These are phyloP conservation scores for Phylloscopus trochilus DNA, from an alignment of 2,113 vertebrate genomes.

Conservation along the genomic window DNA sequence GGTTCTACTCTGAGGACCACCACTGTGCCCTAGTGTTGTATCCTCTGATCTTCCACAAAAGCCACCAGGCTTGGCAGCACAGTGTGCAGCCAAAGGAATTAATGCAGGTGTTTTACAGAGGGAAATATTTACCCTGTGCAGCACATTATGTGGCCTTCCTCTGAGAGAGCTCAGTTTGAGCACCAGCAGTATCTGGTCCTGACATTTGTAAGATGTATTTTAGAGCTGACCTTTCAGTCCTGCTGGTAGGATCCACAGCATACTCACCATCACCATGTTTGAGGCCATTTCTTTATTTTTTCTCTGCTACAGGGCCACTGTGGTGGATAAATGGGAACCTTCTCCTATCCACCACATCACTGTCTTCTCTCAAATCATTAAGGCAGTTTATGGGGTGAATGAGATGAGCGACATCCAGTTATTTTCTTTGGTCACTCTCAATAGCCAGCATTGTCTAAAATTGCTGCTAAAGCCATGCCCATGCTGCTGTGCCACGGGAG, in stretches of 20 bases:
- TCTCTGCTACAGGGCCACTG: rapidly evolving
- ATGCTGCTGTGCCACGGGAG: rapidly evolving
- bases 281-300: background rate
- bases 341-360: background rate
- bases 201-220: background rate
- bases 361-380: background rate
- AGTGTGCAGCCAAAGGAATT: background rate
- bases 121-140: background rate
- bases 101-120: background rate
- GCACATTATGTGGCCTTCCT: background rate
- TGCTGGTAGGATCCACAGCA: background rate
- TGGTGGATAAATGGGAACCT: background rate
- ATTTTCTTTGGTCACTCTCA: background rate
- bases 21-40: background rate
- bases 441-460: background rate
- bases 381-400: background rate
- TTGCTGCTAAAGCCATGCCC: background rate
- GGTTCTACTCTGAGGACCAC: background rate
- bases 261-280: rapidly evolving
- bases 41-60: background rate
- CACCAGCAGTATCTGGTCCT: background rate
- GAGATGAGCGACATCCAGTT: background rate
- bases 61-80: background rate
- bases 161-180: background rate
- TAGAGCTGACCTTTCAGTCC: background rate